These are phyloP conservation scores for Chauna torquata DNA, from an alignment of 2,113 vertebrate species.

Conservation along the genomic window DNA sequence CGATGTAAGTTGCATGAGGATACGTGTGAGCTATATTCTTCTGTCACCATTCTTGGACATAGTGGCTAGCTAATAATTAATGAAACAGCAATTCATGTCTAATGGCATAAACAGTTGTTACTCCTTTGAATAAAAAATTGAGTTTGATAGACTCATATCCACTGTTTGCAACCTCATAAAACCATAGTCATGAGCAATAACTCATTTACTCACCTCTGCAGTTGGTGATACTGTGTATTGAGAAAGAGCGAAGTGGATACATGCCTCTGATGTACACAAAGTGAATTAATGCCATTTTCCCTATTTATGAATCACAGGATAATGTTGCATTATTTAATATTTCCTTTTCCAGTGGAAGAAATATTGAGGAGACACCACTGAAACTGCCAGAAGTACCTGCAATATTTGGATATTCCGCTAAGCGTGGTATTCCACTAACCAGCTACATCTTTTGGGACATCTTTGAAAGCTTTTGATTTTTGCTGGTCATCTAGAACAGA, in stretches of 20 bases:
- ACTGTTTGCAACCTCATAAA: slow-evolving; percentile 47
- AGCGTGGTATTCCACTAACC: background rate
- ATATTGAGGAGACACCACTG: background rate
- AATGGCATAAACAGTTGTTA: slow-evolving; percentile 55
- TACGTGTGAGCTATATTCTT: slow-evolving; percentile 4
- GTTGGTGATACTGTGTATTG: background rate
- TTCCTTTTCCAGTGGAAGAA: background rate
- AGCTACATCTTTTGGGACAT: background rate
- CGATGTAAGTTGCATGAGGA: slow-evolving; percentile 34
- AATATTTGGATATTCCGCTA: background rate
- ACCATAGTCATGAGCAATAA: slow-evolving; percentile 32
- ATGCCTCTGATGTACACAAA: background rate
- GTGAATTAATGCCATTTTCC: background rate
- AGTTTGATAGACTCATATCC: slow-evolving; percentile 56
- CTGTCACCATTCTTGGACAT: slow-evolving; percentile 49
- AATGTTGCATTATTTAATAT: background rate
- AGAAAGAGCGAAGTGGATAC: background rate
- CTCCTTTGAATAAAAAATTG: slow-evolving; percentile 46
- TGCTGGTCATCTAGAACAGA: background rate
- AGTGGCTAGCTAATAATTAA: slow-evolving; percentile 66
- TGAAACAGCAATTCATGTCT: slow-evolving; percentile 61
- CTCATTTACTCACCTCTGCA: slow-evolving; percentile 28
- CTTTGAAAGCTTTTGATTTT: background rate
- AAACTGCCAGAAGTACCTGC: background rate
- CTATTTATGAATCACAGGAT: background rate